phyloP scores from a whole-genome alignment of 2,888 invertebrate genomes.

The Trissonchulus latispiculum region DNA sequence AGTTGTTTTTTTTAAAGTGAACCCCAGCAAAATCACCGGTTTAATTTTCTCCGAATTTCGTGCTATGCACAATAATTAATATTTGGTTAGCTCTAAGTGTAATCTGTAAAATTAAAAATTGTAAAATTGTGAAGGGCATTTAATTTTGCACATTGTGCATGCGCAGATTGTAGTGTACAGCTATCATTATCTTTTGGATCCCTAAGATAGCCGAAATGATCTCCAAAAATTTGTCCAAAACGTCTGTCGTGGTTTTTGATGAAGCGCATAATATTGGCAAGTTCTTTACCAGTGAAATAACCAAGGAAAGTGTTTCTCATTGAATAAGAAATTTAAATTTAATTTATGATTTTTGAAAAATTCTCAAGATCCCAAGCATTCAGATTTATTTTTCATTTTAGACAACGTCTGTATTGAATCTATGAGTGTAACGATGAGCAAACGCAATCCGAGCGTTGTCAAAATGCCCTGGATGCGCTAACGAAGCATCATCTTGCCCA shows the following conservation, averaged over 20 bases:
- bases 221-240: conserved; percentile 79
- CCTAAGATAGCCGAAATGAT: conserved; percentile 98
- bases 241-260: conserved; percentile 91
- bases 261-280: conserved; percentile 96
- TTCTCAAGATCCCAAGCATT: too few species aligned
- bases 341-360: too few species aligned
- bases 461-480: conserved; percentile 54
- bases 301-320: too few species aligned
- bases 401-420: conserved; percentile 99
- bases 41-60: too few species aligned
- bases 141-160: background rate
- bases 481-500: conserved; percentile 36
- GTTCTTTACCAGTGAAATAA: too few species aligned
- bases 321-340: too few species aligned
- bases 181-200: conserved; percentile 95
- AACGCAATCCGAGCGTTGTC: conserved; percentile 69
- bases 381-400: too few species aligned
- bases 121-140: too few species aligned
- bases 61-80: too few species aligned
- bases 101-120: too few species aligned
- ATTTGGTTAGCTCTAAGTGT: too few species aligned
- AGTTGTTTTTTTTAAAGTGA: conserved; percentile 20
- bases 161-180: conserved; percentile 71
- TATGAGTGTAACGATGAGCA: conserved; percentile 87
- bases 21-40: too few species aligned